Base-by-base conservation (phyloP, 2,113 vertebrate species). In the Xerus inauris region DNA sequence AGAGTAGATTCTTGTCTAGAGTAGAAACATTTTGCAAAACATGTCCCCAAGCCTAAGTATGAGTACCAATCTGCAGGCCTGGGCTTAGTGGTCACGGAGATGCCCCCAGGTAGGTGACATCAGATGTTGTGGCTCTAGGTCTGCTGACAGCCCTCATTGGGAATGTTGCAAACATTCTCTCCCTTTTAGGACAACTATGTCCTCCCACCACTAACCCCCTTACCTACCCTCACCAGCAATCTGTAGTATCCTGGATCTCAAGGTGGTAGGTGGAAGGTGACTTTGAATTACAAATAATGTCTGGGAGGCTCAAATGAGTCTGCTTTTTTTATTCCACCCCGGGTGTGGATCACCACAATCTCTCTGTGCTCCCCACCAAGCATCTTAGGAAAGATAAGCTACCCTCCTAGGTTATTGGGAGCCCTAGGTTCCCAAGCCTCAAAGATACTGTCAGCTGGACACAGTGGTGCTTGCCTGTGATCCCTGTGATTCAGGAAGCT, bases 21-120 rank as follows among this genome's bases (percentile, higher is more conserved):
- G 35, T 54, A 57, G 89, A 88, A 85, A 92, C 20, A 30, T 49
- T 71, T 86, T 87, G 57, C 14, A 73, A 65, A 95, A 88, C 65
- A 87, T 22, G 49, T 40, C 57, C 57, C 45, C 30, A 77, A 28
- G 3, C 76, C n/a, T 28, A 30, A 75, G 8, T 73, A 40, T 83
- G 57, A 97, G 57, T 47, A 26, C 73, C 28, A 59, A 6, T 30
- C 57, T 76, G 38, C n/a, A 45, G 76, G 51, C 80, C n/a, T n/a
- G 38, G 64, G n/a, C 42, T 88, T 67, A 28, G 13, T 79, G 62
- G 20, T 9, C 65, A 84, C 17, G 30, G 69, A 45, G 49, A 76
- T 54, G 67, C 26, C 47, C 86, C 79, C 28, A 67, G 22, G 4
- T 42, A 24, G 32, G 40, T 67, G 76, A 91, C 22, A 7, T 38